Conservation (phyloP, 2,113 vertebrate species). For the Chaetops frenatus region DNA sequence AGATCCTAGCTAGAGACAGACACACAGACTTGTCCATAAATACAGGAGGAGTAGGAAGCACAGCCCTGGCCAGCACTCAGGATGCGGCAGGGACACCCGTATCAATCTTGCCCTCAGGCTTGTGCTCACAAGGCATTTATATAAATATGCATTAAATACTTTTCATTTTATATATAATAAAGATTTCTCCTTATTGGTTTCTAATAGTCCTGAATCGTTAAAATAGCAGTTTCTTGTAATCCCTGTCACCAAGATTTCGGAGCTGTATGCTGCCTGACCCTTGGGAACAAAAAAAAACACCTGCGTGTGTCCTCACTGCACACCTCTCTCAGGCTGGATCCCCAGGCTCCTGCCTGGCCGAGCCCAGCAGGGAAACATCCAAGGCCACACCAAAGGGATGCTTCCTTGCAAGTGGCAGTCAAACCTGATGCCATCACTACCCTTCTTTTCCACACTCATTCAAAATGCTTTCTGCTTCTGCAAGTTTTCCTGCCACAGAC, state of each 20-base stretch:
- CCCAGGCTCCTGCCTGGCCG: neutral
- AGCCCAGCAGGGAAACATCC: neutral
- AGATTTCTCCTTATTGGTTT: slow-evolving; percentile 53
- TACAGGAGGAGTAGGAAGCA: neutral
- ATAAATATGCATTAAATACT: slow-evolving; percentile 67
- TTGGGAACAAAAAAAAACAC: neutral
- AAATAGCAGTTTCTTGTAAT: slow-evolving; percentile 28
- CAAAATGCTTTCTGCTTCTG: neutral
- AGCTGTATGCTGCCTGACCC: neutral
- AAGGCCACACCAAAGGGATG: neutral
- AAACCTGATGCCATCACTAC: neutral
- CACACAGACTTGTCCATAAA: slow-evolving; percentile 18
- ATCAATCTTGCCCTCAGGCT: neutral
- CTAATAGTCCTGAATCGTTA: slow-evolving; percentile 66
- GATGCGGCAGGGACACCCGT: neutral
- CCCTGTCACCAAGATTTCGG: slow-evolving; percentile 11
- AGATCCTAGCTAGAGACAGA: slow-evolving; percentile 37
- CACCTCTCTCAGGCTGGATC: neutral
- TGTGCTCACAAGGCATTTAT: slow-evolving; percentile 32
- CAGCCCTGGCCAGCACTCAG: neutral
- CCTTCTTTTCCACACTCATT: neutral
- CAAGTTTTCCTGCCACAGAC: neutral
- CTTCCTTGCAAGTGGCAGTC: neutral
- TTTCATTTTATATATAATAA: slow-evolving; percentile 62
- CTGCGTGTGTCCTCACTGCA: neutral